Evolutionary conservation across 1,140 invertebrate species (phyloP).

Genomic region (Temnothorax curvispinosus): DNA sequence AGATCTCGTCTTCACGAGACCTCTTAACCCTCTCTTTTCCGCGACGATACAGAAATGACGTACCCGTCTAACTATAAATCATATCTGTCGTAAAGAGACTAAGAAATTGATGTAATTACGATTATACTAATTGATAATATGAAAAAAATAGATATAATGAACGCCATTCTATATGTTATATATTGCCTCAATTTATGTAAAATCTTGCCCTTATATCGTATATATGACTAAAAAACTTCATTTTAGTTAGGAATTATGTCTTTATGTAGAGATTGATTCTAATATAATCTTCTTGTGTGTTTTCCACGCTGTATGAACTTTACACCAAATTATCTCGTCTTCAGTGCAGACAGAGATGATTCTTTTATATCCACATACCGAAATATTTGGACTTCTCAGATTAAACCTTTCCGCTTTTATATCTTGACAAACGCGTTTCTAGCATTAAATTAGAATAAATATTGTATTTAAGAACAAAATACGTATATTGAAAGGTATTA

Average conservation of each 20-base stretch:
- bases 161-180: not conserved
- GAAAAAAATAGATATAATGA: not conserved
- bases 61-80: constrained; percentile 6
- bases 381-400: not conserved
- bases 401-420: not conserved
- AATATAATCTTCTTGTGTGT: not conserved
- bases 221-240: not conserved
- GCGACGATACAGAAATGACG: not conserved
- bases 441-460: not conserved
- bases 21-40: not conserved
- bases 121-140: not conserved
- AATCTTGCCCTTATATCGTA: not conserved
- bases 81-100: not conserved
- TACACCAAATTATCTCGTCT: not conserved
- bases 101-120: too few species aligned
- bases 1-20: constrained; percentile 5
- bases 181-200: not conserved
- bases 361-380: not conserved
- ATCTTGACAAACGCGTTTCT: not conserved
- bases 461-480: not conserved
- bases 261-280: not conserved
- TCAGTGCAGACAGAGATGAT: not conserved
- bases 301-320: not conserved
- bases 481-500: not conserved
- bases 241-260: not conserved